Base-by-base conservation (phyloP, 2,888 invertebrate species). In the Rhingia campestris region DNA sequence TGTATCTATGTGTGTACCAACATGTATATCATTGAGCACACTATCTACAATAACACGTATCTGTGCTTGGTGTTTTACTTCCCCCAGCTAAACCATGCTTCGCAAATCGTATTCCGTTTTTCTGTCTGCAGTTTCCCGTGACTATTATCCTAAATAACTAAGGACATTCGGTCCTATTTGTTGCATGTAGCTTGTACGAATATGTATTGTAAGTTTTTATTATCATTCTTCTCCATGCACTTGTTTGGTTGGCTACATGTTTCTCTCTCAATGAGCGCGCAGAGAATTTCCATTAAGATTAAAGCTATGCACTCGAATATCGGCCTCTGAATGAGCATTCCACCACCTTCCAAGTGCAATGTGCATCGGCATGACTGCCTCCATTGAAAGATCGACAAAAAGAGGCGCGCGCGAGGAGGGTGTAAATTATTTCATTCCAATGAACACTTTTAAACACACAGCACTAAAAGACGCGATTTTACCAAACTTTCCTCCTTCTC, bases 121-220 rank as follows among this genome's bases (percentile, higher is more conserved):
- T 49, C 45, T 69, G 69, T 58, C 63, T 69, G 63, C 43, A 69
- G 56, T 58, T 81, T 49, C 51, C 67, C 63, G 43, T 58, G 39
- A 69, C 41, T 81, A 64, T 75, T 81, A 43, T 81, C 63, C 75
- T 30, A 75, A 69, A 74, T 74, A 73, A 67, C 79, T 80, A 54
- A 69, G 81, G 69, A 75, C 73, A 61, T 61, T 67, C 54, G 51
- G 79, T 47, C 61, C 33, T 54, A 61, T 59, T 67, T 70, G 56
- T 56, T 56, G 67, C 43, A 14, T 32, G n/a, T 66, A 58, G 41
- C 12, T 70, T 4, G 35, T 58, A 10, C 32, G 30, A 3, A 30
- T 3, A 45, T n/a, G 7, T 33, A 39, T 56, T 79, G 67, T 53
- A 47, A 56, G 33, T 39, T 37, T 61, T 53, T 67, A 39, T 72